phyloP scores from a whole-genome alignment of 2,888 invertebrate species.

The Eurois occulta region DNA sequence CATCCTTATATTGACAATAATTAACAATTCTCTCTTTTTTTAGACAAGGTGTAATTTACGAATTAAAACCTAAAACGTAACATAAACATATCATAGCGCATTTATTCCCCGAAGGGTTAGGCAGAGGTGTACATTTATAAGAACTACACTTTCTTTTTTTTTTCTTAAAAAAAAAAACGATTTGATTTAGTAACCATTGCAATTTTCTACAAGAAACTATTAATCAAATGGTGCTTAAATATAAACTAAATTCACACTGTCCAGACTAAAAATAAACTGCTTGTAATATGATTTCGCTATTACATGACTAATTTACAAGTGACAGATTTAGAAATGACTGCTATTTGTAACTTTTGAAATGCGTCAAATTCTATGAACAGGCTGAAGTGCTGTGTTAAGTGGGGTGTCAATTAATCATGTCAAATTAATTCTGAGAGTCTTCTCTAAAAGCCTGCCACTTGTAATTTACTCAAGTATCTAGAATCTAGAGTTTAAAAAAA shows the following conservation, averaged over 20 bases:
- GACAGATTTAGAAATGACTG: slow-evolving; percentile 35
- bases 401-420: slow-evolving; percentile 32
- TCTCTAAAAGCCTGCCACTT: slow-evolving; percentile 19
- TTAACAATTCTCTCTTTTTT: not conserved
- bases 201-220: not conserved
- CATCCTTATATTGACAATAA: not conserved
- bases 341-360: slow-evolving; percentile 10
- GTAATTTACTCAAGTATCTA: not conserved
- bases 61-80: not conserved
- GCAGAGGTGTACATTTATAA: not conserved
- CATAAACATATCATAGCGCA: not conserved
- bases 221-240: not conserved
- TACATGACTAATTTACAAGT: slow-evolving; percentile 27
- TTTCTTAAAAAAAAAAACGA: too few relatives aligned
- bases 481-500: too few relatives aligned
- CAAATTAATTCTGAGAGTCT: slow-evolving; percentile 17
- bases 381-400: slow-evolving; percentile 34
- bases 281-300: slow-evolving; percentile 23
- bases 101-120: not conserved
- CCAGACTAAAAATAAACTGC: slow-evolving; percentile 22
- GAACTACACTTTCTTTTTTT: not conserved
- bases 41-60: not conserved
- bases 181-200: too few relatives aligned
- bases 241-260: not conserved
- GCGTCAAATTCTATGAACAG: slow-evolving; percentile 20